Base-by-base conservation (phyloP, 2,888 invertebrate genomes). In the Toxonevra muliebris region DNA sequence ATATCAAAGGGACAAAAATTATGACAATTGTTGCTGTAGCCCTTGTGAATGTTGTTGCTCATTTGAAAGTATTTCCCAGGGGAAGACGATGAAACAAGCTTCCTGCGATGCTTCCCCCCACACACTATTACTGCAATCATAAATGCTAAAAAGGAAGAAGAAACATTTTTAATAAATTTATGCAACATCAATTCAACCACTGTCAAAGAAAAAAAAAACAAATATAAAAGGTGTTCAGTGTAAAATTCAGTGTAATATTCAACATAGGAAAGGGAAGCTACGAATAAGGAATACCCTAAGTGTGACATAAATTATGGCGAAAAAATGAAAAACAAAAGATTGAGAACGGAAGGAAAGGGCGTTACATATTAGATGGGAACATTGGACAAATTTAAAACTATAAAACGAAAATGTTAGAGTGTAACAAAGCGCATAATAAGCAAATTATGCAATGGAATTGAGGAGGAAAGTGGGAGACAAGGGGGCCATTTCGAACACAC, bases 281-380 rank as follows among this genome's bases (percentile, higher is more conserved):
- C 17, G 20, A n/a, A 40, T 30, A 57, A 57, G 30, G 30, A 30
- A 30, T 7, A 30, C 30, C 30, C 30, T 30, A 30, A 30, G 30
- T 30, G 80, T 77, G 80, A 80, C 81, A 82, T 81, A 81, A 81
- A 82, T 81, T 80, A 80, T 80, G 79, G 76, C 79, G 77, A 17
- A 42, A 66, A 65, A 65, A 30, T 30, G 30, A 30, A 30, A 30
- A 30, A 30, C 30, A 30, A 30, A 30, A 30, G 30, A 30, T 30
- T 30, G 30, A 4, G 7, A 30, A 30, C 30, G 30, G 30, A 30
- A 4, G 2, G 30, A 7, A 30, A 30, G 30, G 7, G 30, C 30
- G 30, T 2, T 30, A 30, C 30, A 30, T 30, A 30, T 30, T 30
- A 30, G 30, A 7, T 30, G 30, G 30, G 30, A 2, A 30, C 2